Evolutionary conservation across 1,140 invertebrate genomes (phyloP).

Genomic region (Papilio helenus): DNA sequence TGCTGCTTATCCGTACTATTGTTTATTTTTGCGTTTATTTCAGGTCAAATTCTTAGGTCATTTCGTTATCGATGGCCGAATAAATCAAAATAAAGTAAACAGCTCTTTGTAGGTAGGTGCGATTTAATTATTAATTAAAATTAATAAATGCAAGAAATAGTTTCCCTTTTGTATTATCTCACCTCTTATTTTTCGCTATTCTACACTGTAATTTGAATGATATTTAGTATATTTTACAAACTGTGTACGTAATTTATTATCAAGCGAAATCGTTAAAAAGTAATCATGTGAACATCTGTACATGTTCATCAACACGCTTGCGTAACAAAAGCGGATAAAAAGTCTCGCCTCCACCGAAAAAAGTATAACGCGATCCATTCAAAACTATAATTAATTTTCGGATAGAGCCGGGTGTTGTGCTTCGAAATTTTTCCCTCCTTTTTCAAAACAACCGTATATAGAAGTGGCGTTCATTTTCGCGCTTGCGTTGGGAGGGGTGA

Average conservation of each 20-base stretch:
- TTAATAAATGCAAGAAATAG: neutral
- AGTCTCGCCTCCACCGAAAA: conserved; percentile 6
- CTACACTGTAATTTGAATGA: neutral
- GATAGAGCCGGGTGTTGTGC: conserved; percentile 58
- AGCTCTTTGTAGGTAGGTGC: too few relatives aligned
- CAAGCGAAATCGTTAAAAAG: neutral
- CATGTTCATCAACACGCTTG: neutral
- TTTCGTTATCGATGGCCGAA: neutral
- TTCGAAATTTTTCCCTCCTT: conserved; percentile 52
- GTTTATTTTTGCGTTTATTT: neutral
- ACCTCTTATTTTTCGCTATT: neutral
- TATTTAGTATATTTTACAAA: neutral
- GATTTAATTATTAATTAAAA: too few relatives aligned
- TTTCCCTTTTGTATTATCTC: neutral
- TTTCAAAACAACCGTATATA: conserved; percentile 65
- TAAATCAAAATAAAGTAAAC: neutral
- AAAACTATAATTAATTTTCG: conserved; percentile 69
- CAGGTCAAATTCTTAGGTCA: neutral
- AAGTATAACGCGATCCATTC: conserved; percentile 42
- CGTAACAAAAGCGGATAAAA: conserved; percentile 18
- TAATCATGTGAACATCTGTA: conserved; percentile 17
- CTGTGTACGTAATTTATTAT: neutral
- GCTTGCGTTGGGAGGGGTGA: conserved; percentile 42
- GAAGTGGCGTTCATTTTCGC: conserved; percentile 33
- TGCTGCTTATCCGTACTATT: neutral